A percentile compares a stretch with the other conserved stretches of the same genome.
Conservation (phyloP, 2,113 vertebrate species). For the Prochilodus magdalenae region DNA sequence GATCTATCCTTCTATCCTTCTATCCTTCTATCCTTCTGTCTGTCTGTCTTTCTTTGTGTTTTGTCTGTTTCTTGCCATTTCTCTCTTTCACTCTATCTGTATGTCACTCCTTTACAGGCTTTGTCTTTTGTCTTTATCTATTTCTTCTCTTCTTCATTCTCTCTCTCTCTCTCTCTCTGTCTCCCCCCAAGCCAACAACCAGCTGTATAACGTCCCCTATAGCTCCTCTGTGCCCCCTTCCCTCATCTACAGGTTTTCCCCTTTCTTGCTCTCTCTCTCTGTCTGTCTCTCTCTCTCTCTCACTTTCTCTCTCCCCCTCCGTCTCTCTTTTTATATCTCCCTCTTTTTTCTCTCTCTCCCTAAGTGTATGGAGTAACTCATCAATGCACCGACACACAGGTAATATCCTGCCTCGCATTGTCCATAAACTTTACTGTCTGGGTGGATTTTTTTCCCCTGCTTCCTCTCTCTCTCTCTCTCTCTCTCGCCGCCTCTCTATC, state of each 20-base stretch:
- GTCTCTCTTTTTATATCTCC: constrained; percentile 20
- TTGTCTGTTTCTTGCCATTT: no score
- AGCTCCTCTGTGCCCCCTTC: constrained; percentile 13
- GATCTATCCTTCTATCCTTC: no score
- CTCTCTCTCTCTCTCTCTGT: neutral
- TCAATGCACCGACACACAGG: constrained; percentile 52
- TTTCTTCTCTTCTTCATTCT: neutral
- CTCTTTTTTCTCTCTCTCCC: neutral
- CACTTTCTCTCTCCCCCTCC: neutral
- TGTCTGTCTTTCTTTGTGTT: no score
- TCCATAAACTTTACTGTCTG: constrained; percentile 59
- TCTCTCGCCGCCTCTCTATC: neutral
- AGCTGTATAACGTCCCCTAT: constrained; percentile 25
- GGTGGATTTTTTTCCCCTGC: neutral
- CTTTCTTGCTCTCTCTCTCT: neutral
- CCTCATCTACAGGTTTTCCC: neutral
- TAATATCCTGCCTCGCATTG: constrained; percentile 54
- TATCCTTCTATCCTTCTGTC: no score
- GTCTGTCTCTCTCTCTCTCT: neutral
- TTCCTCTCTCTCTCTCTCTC: neutral
- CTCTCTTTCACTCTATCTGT: no score
- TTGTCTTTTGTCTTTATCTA: constrained; percentile 17
- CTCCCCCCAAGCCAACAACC: constrained; percentile 17
- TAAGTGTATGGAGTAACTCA: constrained; percentile 47
- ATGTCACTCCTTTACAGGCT: no score